Evolutionary conservation across 2,888 invertebrate species (phyloP), one percentile per base, ranked within the genome.

Genomic region (Ametastegia equiseti): DNA sequence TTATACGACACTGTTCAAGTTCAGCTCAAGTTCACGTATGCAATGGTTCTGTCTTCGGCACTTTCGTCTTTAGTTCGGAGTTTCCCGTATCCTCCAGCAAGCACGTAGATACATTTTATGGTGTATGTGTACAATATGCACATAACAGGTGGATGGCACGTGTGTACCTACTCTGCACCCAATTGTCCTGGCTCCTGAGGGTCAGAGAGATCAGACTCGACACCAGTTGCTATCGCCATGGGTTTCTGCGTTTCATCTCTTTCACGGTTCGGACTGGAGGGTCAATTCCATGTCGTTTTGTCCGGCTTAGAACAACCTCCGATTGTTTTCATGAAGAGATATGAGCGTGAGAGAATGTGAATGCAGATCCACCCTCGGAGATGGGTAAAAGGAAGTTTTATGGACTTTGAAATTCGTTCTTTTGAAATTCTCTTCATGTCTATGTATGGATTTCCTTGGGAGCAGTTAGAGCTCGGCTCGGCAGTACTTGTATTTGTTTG

Each of bases 161-260:
- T 54, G 75, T 75, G 45, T 5, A 50, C 19, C 19, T 33, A 54
- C 54, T 75, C 36, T 54, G 50, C n/a, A 54, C 50, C 33, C 36
- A 36, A 75, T 75, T 36, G 50, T 23, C 54, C 54, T 33, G 33
- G 19, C 50, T 75, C 75, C n/a, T 54, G 50, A 75, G 75, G 75
- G 54, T 50, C 75, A 54, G 19, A 75, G 54, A 75, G 75, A 50
- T 75, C 54, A 75, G 75, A 75, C 75, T 75, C 54, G 75, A 75
- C 75, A 75, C 75, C 75, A 75, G 75, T 75, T 75, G 75, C 75
- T 75, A 75, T 75, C 36, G 54, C 50, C 19, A 45, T 75, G 30
- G 75, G 54, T 19, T 50, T 54, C 75, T n/a, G 75, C 36, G 75
- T 54, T 50, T 54, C 54, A 19, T 75, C 19, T 50, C n/a, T 33